Evolutionary conservation across 2,888 invertebrate species (phyloP).

Genomic region (Halictus quadricinctus): DNA sequence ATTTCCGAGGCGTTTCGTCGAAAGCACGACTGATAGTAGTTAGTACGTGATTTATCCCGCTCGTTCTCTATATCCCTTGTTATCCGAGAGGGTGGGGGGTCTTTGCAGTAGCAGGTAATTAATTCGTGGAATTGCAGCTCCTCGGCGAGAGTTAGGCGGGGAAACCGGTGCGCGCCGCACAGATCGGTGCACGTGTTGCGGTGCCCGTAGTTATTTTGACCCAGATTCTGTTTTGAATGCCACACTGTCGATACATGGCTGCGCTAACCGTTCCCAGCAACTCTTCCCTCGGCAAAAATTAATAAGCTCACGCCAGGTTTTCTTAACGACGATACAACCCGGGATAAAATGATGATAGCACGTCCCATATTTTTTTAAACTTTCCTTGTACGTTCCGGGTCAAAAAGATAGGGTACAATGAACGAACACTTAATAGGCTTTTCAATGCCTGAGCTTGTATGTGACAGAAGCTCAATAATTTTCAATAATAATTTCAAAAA

Average conservation of each 20-base stretch:
- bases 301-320: slow-evolving; percentile 15
- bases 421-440: too few species aligned
- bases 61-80: slow-evolving; percentile 56
- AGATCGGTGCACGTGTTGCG: slow-evolving; percentile 52
- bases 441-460: too few species aligned
- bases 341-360: too few species aligned
- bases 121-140: slow-evolving; percentile 59
- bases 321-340: neutral
- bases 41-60: slow-evolving; percentile 53
- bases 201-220: slow-evolving; percentile 57
- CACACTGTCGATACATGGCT: slow-evolving; percentile 29
- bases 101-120: slow-evolving; percentile 50
- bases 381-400: too few species aligned
- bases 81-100: slow-evolving; percentile 22
- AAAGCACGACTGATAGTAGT: slow-evolving; percentile 51
- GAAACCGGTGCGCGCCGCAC: neutral
- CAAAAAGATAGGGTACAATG: too few species aligned
- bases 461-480: too few species aligned
- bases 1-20: slow-evolving; percentile 49
- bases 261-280: slow-evolving; percentile 18
- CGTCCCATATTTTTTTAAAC: too few species aligned
- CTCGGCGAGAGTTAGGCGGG: slow-evolving; percentile 24
- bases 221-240: slow-evolving; percentile 55
- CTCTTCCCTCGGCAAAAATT: slow-evolving; percentile 29
- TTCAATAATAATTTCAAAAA: too few species aligned